These are phyloP conservation scores for Eupeodes luniger DNA, from an alignment of 2,888 invertebrate species.

Conservation along the genomic window DNA sequence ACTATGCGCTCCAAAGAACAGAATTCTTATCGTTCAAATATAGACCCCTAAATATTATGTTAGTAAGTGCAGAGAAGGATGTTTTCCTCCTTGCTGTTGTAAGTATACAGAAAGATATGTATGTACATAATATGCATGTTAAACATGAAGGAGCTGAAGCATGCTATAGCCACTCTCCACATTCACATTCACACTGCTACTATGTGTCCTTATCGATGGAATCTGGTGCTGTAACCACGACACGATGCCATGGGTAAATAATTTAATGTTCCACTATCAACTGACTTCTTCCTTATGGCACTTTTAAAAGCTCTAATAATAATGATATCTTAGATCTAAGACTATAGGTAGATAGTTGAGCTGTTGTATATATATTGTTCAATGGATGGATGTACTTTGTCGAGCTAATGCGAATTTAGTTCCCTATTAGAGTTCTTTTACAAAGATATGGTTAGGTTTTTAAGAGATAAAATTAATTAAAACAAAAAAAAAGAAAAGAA, in stretches of 20 bases:
- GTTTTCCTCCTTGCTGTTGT: constrained; percentile 10
- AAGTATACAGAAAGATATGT: too few relatives aligned
- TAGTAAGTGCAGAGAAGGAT: constrained; percentile 10
- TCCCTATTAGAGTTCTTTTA: not conserved
- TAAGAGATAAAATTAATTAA: not conserved
- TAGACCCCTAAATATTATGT: constrained; percentile 16
- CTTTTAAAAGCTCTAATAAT: constrained; percentile 31
- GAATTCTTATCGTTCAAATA: constrained; percentile 58
- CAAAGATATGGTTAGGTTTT: not conserved
- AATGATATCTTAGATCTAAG: constrained; percentile 47
- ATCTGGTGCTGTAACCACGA: constrained; percentile 53
- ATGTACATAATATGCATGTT: too few relatives aligned
- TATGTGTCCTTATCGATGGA: constrained; percentile 50
- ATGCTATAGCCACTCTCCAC: constrained; percentile 13
- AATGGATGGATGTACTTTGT: constrained; percentile 32
- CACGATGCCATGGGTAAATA: constrained; percentile 19
- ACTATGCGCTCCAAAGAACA: constrained; percentile 49
- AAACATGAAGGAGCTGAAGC: constrained; percentile 9
- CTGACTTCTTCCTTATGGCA: constrained; percentile 39
- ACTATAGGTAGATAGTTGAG: not conserved
- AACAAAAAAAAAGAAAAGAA: too few relatives aligned
- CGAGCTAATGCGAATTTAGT: not conserved
- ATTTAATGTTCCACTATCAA: constrained; percentile 56
- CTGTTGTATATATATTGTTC: not conserved
- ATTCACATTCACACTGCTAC: too few relatives aligned